These are phyloP conservation scores for Vanessa atalanta DNA, from an alignment of 1,140 invertebrate species.

Conservation along the genomic window DNA sequence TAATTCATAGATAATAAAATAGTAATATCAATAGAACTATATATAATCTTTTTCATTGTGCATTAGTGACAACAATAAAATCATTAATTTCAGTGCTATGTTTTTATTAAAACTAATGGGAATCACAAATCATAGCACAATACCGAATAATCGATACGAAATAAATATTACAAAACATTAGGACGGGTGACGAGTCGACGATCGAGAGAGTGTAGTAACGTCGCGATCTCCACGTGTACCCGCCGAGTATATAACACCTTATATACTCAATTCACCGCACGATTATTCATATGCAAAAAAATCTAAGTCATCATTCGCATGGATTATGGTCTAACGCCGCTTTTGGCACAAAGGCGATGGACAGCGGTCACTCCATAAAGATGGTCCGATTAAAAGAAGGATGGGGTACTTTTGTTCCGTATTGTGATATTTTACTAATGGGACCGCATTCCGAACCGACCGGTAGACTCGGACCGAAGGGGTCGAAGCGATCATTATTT, in stretches of 20 bases:
- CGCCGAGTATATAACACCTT: constrained; percentile 42
- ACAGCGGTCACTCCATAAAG: constrained; percentile 77
- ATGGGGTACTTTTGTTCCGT: constrained; percentile 57
- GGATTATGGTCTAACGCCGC: constrained; percentile 77
- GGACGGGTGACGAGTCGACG: not conserved
- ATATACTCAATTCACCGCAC: constrained; percentile 48
- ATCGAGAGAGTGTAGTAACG: not conserved
- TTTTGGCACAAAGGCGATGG: constrained; percentile 58
- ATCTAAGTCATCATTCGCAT: constrained; percentile 61
- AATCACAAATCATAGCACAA: not conserved
- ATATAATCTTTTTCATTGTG: not conserved
- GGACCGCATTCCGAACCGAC: constrained; percentile 72
- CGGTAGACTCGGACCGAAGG: constrained; percentile 62
- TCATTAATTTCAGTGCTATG: not conserved
- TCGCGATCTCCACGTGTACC: constrained; percentile 36
- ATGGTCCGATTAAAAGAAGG: constrained; percentile 71
- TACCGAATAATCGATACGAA: not conserved
- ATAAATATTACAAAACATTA: not conserved
- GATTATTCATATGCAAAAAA: constrained; percentile 69
- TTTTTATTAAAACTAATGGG: not conserved
- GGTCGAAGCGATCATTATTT: constrained; percentile 64
- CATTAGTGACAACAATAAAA: not conserved
- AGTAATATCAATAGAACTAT: no score
- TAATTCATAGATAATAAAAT: no score
- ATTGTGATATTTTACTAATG: constrained; percentile 77